Evolutionary conservation across 2,888 invertebrate species (phyloP), one percentile per base, ranked within the genome.

Genomic region (Coelopa pilipes): DNA sequence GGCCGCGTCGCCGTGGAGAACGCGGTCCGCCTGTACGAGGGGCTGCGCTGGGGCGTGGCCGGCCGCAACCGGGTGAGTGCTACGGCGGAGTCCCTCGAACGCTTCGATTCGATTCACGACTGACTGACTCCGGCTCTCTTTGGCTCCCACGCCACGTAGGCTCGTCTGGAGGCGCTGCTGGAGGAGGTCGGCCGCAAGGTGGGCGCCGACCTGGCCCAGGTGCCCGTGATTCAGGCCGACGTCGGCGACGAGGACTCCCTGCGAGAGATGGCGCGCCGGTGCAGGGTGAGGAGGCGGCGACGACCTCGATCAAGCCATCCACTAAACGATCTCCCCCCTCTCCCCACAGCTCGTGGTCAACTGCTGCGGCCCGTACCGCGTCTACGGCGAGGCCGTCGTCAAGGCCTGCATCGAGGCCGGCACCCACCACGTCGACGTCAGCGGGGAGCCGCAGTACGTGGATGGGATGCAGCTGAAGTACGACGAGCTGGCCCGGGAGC

Each of bases 361-460:
- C 50, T 78, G 78, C 45, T 78, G 78, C 34, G 79, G 79, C 0
- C 79, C 79, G 1, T 79, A 76, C 72, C 74, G 73, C 0, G 67
- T 76, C 13, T 77, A 78, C 68, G 79, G 79, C 9, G 79, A 79
- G 70, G 46, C 67, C 21, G 78, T 79, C 1, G 78, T 79, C 7
- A 78, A 75, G 60, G 75, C 78, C 10, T 79, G 78, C 59, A 62
- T 78, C 53, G 74, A 76, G 3, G 75, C 73, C 12, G 78, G 78
- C 11, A 78, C 78, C 1, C 78, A 79, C 78, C 77, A 79, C 62
- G 72, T 79, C 12, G 79, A 79, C 34, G 45, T 79, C 1, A 79
- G 78, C 21, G 78, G 76, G 15, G 79, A 79, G 46, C 77, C 78
- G 15, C 76, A 76, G 55, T 79, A 75, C 67, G 68, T 78, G 21